Evolutionary conservation across 92 coral and sea anemone species (phyloP).

Genomic region (Bergia sp.): DNA sequence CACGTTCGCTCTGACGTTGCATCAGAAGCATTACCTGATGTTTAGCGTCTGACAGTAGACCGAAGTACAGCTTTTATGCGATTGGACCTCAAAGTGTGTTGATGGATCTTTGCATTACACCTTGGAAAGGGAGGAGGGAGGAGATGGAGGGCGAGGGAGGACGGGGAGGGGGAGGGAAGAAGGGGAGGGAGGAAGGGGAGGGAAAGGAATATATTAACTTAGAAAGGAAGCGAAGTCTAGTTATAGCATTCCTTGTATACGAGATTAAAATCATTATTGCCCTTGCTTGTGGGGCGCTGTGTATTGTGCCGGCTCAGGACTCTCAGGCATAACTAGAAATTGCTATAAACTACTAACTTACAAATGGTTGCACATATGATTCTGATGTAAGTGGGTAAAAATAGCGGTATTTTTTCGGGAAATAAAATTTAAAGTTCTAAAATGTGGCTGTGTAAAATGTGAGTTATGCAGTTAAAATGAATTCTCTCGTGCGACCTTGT

Average conservation of each 20-base stretch:
- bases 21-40: not conserved
- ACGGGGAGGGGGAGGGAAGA: too few species aligned
- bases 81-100: not conserved
- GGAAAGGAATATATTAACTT: too few species aligned
- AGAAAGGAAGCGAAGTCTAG: not conserved
- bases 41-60: not conserved
- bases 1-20: not conserved
- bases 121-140: too few species aligned
- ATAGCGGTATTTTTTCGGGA: not conserved
- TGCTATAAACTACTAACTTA: not conserved
- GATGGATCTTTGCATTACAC: too few species aligned
- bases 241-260: not conserved
- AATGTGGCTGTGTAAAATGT: too few species aligned
- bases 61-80: not conserved
- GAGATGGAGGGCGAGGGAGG: too few species aligned
- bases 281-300: not conserved
- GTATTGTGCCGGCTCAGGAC: not conserved
- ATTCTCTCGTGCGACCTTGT: too few species aligned
- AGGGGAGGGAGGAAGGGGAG: too few species aligned
- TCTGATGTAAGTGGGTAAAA: not conserved
- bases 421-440: too few species aligned
- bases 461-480: too few species aligned
- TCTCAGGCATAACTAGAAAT: not conserved
- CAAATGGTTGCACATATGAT: not conserved
- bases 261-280: not conserved